Conservation (phyloP, 2,113 vertebrate species). For the Hystrix brachyura region DNA sequence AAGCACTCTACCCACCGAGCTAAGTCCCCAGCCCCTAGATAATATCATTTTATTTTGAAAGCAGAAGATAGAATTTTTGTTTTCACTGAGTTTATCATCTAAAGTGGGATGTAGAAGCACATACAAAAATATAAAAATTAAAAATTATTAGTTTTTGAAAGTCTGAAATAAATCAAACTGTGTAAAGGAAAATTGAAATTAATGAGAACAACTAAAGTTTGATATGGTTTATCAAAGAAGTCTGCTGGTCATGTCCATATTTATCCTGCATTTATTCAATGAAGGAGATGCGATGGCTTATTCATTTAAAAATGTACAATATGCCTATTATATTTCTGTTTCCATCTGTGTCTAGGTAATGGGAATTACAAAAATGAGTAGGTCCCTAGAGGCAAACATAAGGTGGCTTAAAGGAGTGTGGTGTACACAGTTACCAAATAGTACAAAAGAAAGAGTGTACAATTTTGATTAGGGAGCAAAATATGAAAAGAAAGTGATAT, state of each 20-base stretch:
- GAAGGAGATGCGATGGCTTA: background rate
- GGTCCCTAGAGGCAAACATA: background rate
- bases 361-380: background rate
- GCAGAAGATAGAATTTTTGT: background rate
- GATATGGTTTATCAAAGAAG: background rate
- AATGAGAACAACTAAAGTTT: background rate
- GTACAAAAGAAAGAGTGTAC: background rate
- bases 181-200: constrained; percentile 37
- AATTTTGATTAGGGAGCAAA: background rate
- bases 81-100: background rate
- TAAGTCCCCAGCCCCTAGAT: no score
- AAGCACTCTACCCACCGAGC: no score
- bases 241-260: background rate
- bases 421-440: background rate
- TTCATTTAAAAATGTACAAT: background rate
- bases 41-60: background rate
- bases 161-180: background rate
- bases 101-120: background rate
- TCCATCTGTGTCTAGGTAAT: background rate
- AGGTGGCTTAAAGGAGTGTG: background rate
- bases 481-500: background rate
- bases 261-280: background rate
- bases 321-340: background rate
- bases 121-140: background rate
- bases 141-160: background rate